Evolutionary conservation across 2,797 vertebrate species (phyloP).

Genomic region (Epinephelus coioides): DNA sequence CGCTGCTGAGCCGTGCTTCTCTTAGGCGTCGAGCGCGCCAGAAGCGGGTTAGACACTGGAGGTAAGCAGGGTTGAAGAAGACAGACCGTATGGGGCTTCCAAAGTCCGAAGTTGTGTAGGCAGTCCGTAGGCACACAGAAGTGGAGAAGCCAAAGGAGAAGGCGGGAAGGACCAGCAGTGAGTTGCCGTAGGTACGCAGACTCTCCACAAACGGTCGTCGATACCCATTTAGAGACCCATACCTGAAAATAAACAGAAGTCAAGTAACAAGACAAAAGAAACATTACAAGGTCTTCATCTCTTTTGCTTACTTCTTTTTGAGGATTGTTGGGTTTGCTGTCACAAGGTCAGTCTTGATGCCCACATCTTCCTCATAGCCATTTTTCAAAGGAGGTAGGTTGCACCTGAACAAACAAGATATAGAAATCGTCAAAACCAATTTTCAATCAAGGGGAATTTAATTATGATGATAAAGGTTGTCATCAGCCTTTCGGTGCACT

Average conservation of each 20-base stretch:
- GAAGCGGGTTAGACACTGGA: constrained; percentile 88
- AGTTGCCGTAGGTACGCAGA: constrained; percentile 84
- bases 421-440: fast-evolving
- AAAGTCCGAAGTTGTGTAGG: constrained; percentile 88
- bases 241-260: constrained; percentile 80
- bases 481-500: background rate
- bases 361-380: constrained; percentile 88
- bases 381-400: constrained; percentile 92
- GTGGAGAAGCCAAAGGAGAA: constrained; percentile 92
- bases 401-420: constrained; percentile 83
- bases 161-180: constrained; percentile 87
- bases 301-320: constrained; percentile 87
- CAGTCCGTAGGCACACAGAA: constrained; percentile 87
- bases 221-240: constrained; percentile 85
- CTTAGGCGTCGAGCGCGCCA: constrained; percentile 90
- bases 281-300: background rate
- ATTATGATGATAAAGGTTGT: background rate
- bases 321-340: constrained; percentile 95
- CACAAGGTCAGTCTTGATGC: constrained; percentile 92
- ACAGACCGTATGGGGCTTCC: constrained; percentile 81
- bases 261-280: background rate
- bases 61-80: constrained; percentile 92
- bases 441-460: background rate
- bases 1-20: constrained; percentile 88
- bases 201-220: constrained; percentile 88